Evolutionary conservation across 2,113 vertebrate species (phyloP).

Genomic region (Zonotrichia leucophrys): DNA sequence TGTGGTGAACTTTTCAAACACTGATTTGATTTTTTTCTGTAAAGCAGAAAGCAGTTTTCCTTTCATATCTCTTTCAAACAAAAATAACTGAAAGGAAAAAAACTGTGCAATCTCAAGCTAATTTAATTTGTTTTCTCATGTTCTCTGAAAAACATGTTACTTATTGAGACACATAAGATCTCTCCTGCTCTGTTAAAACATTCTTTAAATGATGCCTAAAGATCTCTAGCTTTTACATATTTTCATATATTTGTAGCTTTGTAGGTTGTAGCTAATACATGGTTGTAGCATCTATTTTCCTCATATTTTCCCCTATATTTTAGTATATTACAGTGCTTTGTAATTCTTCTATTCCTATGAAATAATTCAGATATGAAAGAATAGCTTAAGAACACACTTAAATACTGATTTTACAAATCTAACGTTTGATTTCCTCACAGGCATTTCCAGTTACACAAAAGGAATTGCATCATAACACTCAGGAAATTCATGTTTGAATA

Average conservation of each 20-base stretch:
- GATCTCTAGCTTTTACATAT: not conserved
- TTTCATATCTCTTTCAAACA: not conserved
- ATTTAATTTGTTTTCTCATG: not conserved
- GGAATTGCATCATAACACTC: not conserved
- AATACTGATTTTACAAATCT: not conserved
- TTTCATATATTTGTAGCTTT: not conserved
- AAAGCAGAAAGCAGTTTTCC: not conserved
- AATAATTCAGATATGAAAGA: not conserved
- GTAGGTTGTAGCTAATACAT: not conserved
- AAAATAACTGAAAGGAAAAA: not conserved
- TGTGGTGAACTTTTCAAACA: not conserved
- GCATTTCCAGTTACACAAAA: not conserved
- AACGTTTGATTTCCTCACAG: not conserved
- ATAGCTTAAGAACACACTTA: not conserved
- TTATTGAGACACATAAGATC: not conserved
- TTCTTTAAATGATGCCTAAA: not conserved
- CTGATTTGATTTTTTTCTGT: not conserved
- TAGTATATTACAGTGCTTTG: not conserved
- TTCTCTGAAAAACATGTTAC: not conserved
- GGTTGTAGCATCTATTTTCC: not conserved
- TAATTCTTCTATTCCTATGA: not conserved
- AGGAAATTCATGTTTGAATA: not conserved
- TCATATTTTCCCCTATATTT: fast-evolving
- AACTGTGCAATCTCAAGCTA: not conserved
- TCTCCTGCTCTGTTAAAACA: not conserved